Base-by-base conservation (phyloP, 2,113 vertebrate genomes). In the Phodopus roborovskii region DNA sequence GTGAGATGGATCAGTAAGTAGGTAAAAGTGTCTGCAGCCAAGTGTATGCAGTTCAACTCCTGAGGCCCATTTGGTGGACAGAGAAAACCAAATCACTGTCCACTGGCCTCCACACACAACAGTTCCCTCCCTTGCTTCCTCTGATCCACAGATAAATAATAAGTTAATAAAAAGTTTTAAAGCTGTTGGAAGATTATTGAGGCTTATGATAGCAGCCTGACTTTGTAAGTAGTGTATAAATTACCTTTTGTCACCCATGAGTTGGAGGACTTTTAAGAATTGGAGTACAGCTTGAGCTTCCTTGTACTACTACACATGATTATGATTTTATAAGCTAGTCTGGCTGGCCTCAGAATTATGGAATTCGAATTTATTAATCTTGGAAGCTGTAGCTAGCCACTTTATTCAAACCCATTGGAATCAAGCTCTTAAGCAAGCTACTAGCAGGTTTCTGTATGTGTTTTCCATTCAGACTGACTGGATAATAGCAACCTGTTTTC, bases 351-450 rank as follows among this genome's bases (percentile, higher is more conserved):
- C 81, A 91, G 62, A 79, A 50, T 84, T 68, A 85, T 2, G 5
- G 42, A 73, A 86, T 82, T 81, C n/a, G 68, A 77, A 56, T 90
- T 68, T 92, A 53, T 70, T 62, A 33, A 24, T 95, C 60, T 90
- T 96, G 17, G 16, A 86, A 90, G 12, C 48, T 96, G 0, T 71
- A 70, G 7, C n/a, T 84, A 74, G 64, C 83, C 66, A 77, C 7
- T 82, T n/a, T 94, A 74, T 94, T 50, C 10, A 82, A 50, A 93
- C 74, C 19, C 13, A 15, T n/a, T 91, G 48, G 19, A 68, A 42
- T 78, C 28, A 92, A 66, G 24, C 74, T 82, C 2, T 84, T 92
- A 62, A 87, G n/a, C 53, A 79, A 39, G 86, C 82, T 33, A 48
- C 42, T 22, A 75, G 42, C 83, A 96, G 30, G 12, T 53, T 53